Evolutionary conservation across 2,113 vertebrate genomes (phyloP).

Genomic region (Columba livia): DNA sequence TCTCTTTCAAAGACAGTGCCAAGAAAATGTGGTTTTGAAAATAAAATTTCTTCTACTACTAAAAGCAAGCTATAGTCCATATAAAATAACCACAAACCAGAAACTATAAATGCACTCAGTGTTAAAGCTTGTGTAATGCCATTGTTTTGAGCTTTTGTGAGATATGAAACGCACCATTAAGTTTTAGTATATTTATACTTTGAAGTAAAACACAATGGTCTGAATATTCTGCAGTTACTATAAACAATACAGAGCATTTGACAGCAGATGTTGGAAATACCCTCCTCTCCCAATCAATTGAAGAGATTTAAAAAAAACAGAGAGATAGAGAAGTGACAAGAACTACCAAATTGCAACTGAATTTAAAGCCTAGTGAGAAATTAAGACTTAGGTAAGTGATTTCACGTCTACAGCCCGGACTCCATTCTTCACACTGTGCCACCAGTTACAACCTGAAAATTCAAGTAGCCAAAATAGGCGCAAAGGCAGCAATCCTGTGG

Average conservation of each 20-base stretch:
- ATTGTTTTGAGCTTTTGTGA: constrained; percentile 35
- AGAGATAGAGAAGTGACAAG: background rate
- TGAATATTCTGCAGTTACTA: constrained; percentile 53
- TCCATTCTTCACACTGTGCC: background rate
- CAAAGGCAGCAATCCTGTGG: background rate
- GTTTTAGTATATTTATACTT: constrained; percentile 66
- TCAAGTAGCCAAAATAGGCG: background rate
- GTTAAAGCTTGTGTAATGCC: background rate
- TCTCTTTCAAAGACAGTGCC: background rate
- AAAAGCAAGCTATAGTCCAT: background rate
- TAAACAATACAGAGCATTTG: constrained; percentile 34
- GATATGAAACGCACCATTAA: constrained; percentile 55
- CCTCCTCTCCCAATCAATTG: background rate
- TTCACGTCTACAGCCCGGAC: background rate
- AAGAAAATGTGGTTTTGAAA: background rate
- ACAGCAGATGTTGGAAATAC: background rate
- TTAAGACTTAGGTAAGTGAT: background rate
- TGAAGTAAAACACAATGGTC: constrained; percentile 61
- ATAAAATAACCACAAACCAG: constrained; percentile 44
- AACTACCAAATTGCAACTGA: background rate
- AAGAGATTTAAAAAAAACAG: background rate
- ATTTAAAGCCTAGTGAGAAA: background rate
- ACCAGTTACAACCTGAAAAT: background rate
- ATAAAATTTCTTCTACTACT: background rate
- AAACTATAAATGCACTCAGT: constrained; percentile 7